Evolutionary conservation across 2,113 vertebrate genomes (phyloP).

Genomic region (Rhynchomys soricoides): DNA sequence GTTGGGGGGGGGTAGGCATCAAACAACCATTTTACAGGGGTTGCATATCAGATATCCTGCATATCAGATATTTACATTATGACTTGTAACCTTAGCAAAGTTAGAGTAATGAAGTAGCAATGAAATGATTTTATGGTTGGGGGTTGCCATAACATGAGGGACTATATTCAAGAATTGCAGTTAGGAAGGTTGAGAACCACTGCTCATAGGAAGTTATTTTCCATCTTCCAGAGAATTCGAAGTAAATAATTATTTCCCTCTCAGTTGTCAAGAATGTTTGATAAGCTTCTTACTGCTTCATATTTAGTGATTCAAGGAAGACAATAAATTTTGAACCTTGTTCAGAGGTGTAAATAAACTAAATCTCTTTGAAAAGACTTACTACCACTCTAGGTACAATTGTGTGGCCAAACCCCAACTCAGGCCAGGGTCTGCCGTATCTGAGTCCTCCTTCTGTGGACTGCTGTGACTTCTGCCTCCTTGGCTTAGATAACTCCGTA

Average conservation of each 20-base stretch:
- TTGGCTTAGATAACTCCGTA: background rate
- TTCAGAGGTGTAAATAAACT: background rate
- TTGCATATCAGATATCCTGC: background rate
- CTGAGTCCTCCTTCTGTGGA: background rate
- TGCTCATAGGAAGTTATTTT: background rate
- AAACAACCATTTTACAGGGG: background rate
- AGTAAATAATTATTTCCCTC: background rate
- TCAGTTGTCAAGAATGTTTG: background rate
- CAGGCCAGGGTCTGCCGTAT: background rate
- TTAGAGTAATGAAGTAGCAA: background rate
- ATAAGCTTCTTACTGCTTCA: background rate
- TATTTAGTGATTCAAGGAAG: background rate
- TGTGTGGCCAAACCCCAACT: background rate
- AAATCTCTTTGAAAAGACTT: conserved; percentile 7
- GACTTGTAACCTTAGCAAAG: background rate
- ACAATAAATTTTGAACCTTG: background rate
- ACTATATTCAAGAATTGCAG: background rate
- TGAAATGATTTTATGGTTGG: background rate
- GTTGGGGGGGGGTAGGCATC: background rate
- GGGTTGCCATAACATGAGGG: background rate
- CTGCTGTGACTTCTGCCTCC: background rate
- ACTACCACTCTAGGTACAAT: background rate
- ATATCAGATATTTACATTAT: background rate
- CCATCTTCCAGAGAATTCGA: background rate
- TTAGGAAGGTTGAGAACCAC: background rate